phyloP scores from a whole-genome alignment of 2,113 vertebrate species.

The Gymnorhina tibicen region DNA sequence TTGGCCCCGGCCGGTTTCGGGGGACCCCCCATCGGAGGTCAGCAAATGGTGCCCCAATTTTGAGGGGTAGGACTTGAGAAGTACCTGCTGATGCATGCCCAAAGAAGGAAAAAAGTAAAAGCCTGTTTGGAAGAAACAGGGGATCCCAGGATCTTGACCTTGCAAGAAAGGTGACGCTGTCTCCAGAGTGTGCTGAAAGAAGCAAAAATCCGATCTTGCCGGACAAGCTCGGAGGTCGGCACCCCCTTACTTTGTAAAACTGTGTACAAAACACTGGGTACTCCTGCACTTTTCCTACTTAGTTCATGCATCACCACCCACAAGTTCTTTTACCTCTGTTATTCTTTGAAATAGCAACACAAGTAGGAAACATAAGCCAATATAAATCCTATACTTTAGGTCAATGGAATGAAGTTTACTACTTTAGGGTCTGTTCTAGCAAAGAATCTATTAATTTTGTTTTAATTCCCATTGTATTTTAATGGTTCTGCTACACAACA shows the following conservation, averaged over 20 bases:
- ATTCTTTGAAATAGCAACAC: background rate
- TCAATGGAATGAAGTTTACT: background rate
- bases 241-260: background rate
- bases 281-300: background rate
- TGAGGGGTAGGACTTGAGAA: no score
- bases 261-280: background rate
- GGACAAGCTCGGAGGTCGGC: no score
- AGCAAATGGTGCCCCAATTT: no score
- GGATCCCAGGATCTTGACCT: no score
- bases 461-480: background rate
- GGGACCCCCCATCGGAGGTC: no score
- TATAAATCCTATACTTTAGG: background rate
- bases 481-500: background rate
- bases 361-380: background rate
- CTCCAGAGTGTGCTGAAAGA: no score
- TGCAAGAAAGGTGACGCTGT: no score
- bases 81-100: no score
- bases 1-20: no score
- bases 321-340: background rate
- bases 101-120: no score
- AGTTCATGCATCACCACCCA: background rate
- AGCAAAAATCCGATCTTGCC: no score
- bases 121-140: no score
- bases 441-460: background rate
- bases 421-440: background rate